Evolutionary conservation across 2,113 vertebrate species (phyloP).

Genomic region (Daphoenositta chrysoptera): DNA sequence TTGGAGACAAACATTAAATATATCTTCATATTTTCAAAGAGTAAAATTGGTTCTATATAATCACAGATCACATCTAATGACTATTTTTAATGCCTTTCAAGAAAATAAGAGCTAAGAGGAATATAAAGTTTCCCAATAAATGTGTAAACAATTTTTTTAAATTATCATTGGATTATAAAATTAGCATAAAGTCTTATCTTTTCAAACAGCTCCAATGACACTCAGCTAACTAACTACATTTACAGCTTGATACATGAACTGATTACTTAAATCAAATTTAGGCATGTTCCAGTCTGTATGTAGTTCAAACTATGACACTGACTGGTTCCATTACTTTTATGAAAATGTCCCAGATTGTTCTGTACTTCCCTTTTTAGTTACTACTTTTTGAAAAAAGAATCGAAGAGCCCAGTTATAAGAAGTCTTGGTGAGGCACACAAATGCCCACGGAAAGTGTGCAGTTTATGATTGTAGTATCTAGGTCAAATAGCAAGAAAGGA

Average conservation of each 20-base stretch:
- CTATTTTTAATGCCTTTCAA: not conserved
- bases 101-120: not conserved
- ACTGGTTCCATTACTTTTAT: not conserved
- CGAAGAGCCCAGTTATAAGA: not conserved
- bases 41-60: not conserved
- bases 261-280: not conserved
- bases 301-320: not conserved
- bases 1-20: not conserved
- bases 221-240: not conserved
- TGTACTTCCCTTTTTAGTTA: not conserved
- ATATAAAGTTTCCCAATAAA: not conserved
- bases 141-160: not conserved
- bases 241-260: not conserved
- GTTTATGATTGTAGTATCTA: not conserved
- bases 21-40: not conserved
- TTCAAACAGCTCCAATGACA: not conserved
- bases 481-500: not conserved
- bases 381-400: not conserved
- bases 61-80: not conserved
- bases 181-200: not conserved
- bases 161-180: not conserved
- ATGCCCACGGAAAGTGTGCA: rapidly evolving
- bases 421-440: not conserved
- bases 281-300: rapidly evolving
- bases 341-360: not conserved